Conservation (phyloP, 2,797 vertebrate genomes). For the Neosilurus mollespiculum region DNA sequence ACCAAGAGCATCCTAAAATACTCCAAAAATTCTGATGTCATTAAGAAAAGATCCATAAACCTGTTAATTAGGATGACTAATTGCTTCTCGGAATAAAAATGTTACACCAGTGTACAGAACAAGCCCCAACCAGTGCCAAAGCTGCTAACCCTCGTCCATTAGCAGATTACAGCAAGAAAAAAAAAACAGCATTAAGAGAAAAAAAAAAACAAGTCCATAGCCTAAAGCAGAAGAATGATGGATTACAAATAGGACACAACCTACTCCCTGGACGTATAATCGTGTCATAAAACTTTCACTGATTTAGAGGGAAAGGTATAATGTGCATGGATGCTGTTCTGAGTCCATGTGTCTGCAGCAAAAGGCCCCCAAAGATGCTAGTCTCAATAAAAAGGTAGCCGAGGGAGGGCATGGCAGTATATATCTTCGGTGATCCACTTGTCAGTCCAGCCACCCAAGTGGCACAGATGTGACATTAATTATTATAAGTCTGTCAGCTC, state of each 20-base stretch:
- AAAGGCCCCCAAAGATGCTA: not conserved
- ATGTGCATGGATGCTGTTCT: not conserved
- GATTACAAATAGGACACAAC: conserved; percentile 22
- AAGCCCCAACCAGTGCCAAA: conserved; percentile 13
- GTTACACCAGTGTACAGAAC: not conserved
- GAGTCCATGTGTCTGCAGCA: conserved; percentile 2
- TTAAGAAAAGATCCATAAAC: conserved; percentile 21
- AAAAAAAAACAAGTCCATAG: not conserved
- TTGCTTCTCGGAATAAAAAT: conserved; percentile 22
- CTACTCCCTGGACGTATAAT: conserved; percentile 39
- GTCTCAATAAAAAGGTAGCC: conserved; percentile 17
- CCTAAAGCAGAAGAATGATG: conserved; percentile 15
- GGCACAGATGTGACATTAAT: conserved; percentile 55
- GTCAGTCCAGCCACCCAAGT: conserved; percentile 50
- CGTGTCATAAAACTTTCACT: conserved; percentile 32
- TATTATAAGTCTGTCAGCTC: conserved; percentile 49
- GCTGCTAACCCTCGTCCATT: conserved; percentile 33
- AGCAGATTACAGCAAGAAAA: conserved; percentile 31
- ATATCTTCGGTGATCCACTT: conserved; percentile 39
- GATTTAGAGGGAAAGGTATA: conserved; percentile 16
- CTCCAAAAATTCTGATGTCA: conserved; percentile 1
- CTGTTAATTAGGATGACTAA: conserved; percentile 34
- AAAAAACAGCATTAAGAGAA: not conserved
- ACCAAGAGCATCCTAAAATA: not conserved
- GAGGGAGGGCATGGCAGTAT: conserved; percentile 27